Percentiles rank a stretch among this genome's conserved stretches.
Conservation (phyloP, 1,140 invertebrate genomes). For the Monomorium pharaonis region DNA sequence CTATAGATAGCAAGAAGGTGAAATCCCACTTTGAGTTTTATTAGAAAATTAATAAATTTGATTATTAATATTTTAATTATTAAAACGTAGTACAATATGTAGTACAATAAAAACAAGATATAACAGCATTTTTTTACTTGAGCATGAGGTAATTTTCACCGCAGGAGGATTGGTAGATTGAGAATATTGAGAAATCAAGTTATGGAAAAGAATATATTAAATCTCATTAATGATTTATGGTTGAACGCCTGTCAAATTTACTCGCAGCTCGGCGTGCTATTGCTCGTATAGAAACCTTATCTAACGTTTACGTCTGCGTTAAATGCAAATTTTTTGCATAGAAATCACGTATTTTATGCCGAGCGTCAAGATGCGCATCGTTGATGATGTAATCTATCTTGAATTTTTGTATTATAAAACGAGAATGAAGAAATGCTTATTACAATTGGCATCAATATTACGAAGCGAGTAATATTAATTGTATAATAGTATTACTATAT, state of each 20-base stretch:
- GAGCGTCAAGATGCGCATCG: neutral
- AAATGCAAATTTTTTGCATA: constrained; percentile 52
- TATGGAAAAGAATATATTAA: neutral
- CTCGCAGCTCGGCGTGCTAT: neutral
- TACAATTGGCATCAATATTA: neutral
- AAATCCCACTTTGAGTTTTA: neutral
- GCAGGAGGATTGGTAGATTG: neutral
- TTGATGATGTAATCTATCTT: neutral
- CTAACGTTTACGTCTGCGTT: constrained; percentile 46
- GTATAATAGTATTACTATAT: too few species aligned
- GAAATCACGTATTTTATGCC: constrained; percentile 42
- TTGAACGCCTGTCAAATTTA: constrained; percentile 37
- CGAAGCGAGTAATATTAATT: neutral
- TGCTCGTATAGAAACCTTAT: constrained; percentile 42
- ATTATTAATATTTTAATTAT: neutral
- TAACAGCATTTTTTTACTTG: neutral
- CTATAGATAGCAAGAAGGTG: neutral
- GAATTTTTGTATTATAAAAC: constrained; percentile 14
- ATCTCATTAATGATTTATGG: constrained; percentile 45
- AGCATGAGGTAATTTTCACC: neutral
- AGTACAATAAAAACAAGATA: too few species aligned
- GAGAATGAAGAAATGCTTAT: neutral
- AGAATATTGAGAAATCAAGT: constrained; percentile 27
- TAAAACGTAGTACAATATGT: neutral
- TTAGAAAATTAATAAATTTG: neutral